phyloP scores from a whole-genome alignment of 2,113 vertebrate species.

The Embiotoca jacksoni region DNA sequence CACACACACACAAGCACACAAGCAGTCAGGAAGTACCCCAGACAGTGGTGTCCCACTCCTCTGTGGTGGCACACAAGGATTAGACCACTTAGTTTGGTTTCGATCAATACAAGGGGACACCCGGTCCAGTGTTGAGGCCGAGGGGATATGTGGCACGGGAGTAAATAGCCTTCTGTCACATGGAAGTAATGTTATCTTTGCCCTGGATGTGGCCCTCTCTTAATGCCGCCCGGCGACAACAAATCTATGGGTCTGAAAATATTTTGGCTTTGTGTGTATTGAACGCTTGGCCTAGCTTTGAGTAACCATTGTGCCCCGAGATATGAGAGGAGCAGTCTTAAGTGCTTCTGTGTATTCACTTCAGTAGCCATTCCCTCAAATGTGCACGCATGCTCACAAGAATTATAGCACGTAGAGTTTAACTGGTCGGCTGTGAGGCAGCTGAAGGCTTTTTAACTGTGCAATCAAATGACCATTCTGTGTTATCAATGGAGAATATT shows the following conservation, averaged over 20 bases:
- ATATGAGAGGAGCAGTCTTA: constrained; percentile 70
- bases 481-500: background rate
- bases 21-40: constrained; percentile 8
- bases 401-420: constrained; percentile 4
- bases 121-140: constrained; percentile 73
- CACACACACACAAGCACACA: constrained; percentile 2
- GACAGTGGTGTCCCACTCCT: constrained; percentile 42
- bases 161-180: constrained; percentile 80
- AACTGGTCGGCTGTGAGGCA: constrained; percentile 11
- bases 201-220: constrained; percentile 64
- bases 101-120: constrained; percentile 75
- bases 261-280: constrained; percentile 60
- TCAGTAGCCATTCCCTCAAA: constrained; percentile 31
- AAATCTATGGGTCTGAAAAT: constrained; percentile 72
- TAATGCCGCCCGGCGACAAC: constrained; percentile 72
- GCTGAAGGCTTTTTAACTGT: constrained; percentile 19
- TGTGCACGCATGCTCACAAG: constrained; percentile 39
- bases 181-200: constrained; percentile 77
- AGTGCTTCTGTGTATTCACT: constrained; percentile 66
- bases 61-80: constrained; percentile 63
- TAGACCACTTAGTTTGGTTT: constrained; percentile 76
- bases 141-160: constrained; percentile 70
- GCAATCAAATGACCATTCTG: background rate
- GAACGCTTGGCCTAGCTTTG: constrained; percentile 76
- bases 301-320: constrained; percentile 69